Base-by-base conservation (phyloP, 2,797 vertebrate genomes). In the Taenioides sp. region DNA sequence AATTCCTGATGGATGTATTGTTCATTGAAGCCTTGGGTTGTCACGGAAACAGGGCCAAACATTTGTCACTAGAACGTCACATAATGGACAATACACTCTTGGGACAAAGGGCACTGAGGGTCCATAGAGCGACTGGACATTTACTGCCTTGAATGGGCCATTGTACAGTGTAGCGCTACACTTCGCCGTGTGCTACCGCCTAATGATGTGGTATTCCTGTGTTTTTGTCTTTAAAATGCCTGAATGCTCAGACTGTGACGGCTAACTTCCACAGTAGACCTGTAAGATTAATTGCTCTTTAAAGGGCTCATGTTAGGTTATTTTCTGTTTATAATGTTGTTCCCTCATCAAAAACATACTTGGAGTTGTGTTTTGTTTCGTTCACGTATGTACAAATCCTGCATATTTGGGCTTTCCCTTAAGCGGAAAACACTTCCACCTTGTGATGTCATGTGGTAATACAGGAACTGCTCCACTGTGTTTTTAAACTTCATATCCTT, bases 41-140 rank as follows among this genome's bases (percentile, higher is more conserved):
- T 80, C 88, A 79, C 59, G 87, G 86, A 84, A 86, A 89, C 87
- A 43, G 76, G 78, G 79, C 82, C 87, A 92, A 92, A 92, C 89
- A 91, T 86, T 84, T 86, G 83, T 82, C 77, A 76, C 80, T 68
- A 70, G 85, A 86, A 84, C 89, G 84, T 91, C 88, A 87, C 80
- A 91, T 90, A 86, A 91, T 87, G 87, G 90, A 93, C 92, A 93
- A 90, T 90, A 75, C 76, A 73, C 23, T 70, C 85, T 85, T 79
- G 88, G 85, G 87, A 84, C 80, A 84, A 77, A 61, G 65, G 69
- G 80, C 81, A 88, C 81, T 87, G 84, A 89, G 85, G 83, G 79
- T 72, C 72, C 69, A 77, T 87, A 78, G 84, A 79, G 63, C 61
- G 81, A 69, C 50, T 64, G 76, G 83, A 80, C 84, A 75, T 84